Evolutionary conservation across 2,888 invertebrate genomes (phyloP).

Genomic region (Aproaerema taeniolella): DNA sequence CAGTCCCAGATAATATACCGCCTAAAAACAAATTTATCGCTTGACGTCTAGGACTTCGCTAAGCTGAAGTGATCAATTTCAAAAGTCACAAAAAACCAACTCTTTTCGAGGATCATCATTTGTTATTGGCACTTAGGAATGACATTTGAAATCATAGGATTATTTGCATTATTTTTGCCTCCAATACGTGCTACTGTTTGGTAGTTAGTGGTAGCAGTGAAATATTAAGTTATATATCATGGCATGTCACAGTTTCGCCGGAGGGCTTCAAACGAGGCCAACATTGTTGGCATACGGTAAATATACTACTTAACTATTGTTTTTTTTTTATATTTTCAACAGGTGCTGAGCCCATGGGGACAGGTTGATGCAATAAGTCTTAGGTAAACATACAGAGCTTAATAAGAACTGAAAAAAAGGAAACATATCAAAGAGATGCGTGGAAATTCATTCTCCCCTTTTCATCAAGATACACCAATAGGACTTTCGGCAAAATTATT

Average conservation of each 20-base stretch:
- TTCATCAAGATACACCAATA: too few relatives aligned
- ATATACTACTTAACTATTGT: conserved; percentile 48
- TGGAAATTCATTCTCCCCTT: too few relatives aligned
- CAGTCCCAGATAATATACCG: too few relatives aligned
- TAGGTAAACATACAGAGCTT: too few relatives aligned
- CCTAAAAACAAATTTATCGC: too few relatives aligned
- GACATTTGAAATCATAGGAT: conserved; percentile 27
- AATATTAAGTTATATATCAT: conserved; percentile 10
- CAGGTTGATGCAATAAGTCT: conserved; percentile 6
- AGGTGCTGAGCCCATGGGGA: conserved; percentile 7
- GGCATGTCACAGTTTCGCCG: conserved; percentile 13
- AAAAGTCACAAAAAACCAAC: conserved; percentile 35
- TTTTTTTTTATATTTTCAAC: conserved; percentile 40
- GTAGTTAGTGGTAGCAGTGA: conserved; percentile 11
- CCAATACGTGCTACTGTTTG: conserved; percentile 34
- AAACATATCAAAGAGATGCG: too few relatives aligned
- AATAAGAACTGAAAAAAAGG: too few relatives aligned
- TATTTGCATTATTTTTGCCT: conserved; percentile 27
- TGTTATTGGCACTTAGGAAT: conserved; percentile 34
- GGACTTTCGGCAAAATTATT: too few relatives aligned
- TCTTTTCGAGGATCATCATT: conserved; percentile 39
- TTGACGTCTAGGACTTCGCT: too few relatives aligned
- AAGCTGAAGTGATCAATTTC: conserved; percentile 32
- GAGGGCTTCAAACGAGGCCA: conserved; percentile 53
- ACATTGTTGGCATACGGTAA: conserved; percentile 50